A percentile compares a stretch with the other conserved stretches of the same genome.
Evolutionary conservation across 2,888 invertebrate species (phyloP).

Genomic region (Cactoblastis cactorum): DNA sequence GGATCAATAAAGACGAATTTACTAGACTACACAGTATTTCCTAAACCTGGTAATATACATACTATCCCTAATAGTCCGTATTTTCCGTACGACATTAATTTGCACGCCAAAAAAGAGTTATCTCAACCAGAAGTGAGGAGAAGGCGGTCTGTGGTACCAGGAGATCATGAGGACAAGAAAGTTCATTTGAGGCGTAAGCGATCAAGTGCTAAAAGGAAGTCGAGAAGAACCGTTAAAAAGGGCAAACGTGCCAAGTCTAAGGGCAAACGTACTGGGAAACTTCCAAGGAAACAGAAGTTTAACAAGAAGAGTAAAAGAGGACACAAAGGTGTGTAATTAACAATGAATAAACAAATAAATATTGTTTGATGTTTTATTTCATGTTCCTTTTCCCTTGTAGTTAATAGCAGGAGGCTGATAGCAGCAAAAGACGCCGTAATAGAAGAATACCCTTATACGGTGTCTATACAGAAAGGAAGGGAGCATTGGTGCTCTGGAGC

Average conservation of each 20-base stretch:
- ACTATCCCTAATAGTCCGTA: slow-evolving; percentile 41
- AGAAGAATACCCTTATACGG: slow-evolving; percentile 61
- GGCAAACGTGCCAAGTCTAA: neutral
- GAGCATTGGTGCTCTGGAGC: slow-evolving; percentile 70
- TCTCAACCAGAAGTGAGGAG: slow-evolving; percentile 29
- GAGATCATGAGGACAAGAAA: neutral
- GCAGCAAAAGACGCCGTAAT: slow-evolving; percentile 52
- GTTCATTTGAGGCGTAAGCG: neutral
- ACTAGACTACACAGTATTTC: slow-evolving; percentile 45
- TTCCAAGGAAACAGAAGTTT: neutral
- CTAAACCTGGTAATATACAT: slow-evolving; percentile 23
- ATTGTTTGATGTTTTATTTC: slow-evolving; percentile 22
- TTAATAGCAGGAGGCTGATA: slow-evolving; percentile 47
- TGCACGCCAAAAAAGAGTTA: slow-evolving; percentile 46
- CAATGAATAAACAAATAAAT: slow-evolving; percentile 13
- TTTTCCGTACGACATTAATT: slow-evolving; percentile 36
- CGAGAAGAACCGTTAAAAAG: neutral
- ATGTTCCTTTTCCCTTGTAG: slow-evolving; percentile 23
- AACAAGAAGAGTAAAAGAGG: neutral
- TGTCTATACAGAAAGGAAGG: slow-evolving; percentile 58
- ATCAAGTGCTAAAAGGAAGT: neutral
- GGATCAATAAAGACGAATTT: slow-evolving; percentile 11
- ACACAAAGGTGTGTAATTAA: neutral
- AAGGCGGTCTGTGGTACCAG: slow-evolving; percentile 31
- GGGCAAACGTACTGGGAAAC: neutral